These are phyloP conservation scores for Sesia apiformis DNA, from an alignment of 2,888 invertebrate genomes.

Conservation along the genomic window DNA sequence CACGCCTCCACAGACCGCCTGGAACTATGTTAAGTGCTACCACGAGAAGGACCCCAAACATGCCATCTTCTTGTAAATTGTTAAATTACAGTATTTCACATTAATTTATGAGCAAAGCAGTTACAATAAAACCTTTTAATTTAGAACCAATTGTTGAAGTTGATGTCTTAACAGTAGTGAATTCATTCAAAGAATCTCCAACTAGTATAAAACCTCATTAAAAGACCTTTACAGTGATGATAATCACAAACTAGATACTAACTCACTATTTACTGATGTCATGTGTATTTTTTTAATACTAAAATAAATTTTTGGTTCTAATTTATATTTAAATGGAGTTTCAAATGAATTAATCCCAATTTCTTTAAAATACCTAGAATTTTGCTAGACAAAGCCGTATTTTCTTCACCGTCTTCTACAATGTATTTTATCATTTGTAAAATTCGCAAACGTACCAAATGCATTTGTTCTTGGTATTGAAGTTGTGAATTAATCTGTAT, in stretches of 20 bases:
- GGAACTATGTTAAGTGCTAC: constrained; percentile 71
- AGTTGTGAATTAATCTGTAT: background rate
- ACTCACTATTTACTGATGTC: background rate
- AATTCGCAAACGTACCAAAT: background rate
- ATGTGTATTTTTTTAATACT: no score
- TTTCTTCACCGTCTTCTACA: no score
- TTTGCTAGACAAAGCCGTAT: no score
- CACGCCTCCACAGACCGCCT: constrained; percentile 63
- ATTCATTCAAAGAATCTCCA: background rate
- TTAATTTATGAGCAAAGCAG: background rate
- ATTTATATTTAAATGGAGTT: no score
- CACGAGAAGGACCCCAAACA: constrained; percentile 71
- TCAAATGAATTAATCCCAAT: no score
- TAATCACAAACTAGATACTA: background rate
- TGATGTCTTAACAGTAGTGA: background rate
- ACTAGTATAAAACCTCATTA: background rate
- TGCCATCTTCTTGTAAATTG: constrained; percentile 52
- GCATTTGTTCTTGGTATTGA: background rate
- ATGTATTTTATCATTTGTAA: no score
- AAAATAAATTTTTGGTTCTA: no score
- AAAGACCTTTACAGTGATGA: background rate
- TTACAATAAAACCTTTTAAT: background rate
- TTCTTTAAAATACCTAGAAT: no score
- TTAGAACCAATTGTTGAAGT: background rate
- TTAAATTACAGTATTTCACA: background rate